phyloP scores from a whole-genome alignment of 2,888 invertebrate genomes.

The Heterodera filipjevi region DNA sequence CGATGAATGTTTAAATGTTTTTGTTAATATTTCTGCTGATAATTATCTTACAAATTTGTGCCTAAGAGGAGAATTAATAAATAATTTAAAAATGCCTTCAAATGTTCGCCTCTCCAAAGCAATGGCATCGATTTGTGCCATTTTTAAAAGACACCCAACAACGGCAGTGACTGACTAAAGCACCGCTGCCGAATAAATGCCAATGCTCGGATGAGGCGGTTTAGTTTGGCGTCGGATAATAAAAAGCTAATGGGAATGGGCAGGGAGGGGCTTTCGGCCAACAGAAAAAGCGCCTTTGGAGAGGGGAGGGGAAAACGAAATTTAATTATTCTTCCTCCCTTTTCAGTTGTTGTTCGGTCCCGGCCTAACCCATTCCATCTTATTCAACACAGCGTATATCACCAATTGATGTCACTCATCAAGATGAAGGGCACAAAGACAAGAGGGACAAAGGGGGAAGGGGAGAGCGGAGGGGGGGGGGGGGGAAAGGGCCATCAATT shows the following conservation, averaged over 20 bases:
- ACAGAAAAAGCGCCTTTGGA: not conserved
- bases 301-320: not conserved
- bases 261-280: not conserved
- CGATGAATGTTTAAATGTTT: no score
- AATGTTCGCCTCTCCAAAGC: not conserved
- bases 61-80: not conserved
- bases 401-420: constrained; percentile 18
- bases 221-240: constrained; percentile 15
- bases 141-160: not conserved
- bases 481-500: not conserved
- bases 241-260: constrained; percentile 18
- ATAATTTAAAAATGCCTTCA: not conserved
- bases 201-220: not conserved
- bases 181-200: constrained; percentile 2
- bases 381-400: not conserved
- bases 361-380: not conserved
- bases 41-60: not conserved
- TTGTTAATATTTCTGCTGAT: not conserved
- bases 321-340: not conserved
- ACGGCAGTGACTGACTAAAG: not conserved
- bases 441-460: not conserved
- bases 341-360: constrained; percentile 4
- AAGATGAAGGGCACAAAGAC: not conserved
- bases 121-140: constrained; percentile 6
- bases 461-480: not conserved